These are phyloP conservation scores for Loxodonta africana DNA, from an alignment of 2,113 vertebrate genomes.

Conservation along the genomic window DNA sequence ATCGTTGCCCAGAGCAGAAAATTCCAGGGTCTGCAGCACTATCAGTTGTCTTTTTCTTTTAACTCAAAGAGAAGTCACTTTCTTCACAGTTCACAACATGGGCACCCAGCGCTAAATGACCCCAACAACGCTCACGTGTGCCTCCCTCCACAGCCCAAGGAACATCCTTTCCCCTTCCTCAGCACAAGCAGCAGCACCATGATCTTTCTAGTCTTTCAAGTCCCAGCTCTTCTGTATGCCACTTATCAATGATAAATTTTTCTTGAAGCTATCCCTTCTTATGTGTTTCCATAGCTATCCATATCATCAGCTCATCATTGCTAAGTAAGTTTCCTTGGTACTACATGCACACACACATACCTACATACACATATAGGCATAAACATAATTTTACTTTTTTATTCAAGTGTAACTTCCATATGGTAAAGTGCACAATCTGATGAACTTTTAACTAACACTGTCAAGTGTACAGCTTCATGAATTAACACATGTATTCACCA, in stretches of 20 bases:
- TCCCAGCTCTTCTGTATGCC: background rate
- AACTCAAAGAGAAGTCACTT: background rate
- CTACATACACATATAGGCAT: background rate
- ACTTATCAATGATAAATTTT: background rate
- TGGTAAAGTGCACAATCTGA: background rate
- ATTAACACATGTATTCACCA: background rate
- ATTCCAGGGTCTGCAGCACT: background rate
- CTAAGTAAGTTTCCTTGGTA: background rate
- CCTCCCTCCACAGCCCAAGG: background rate
- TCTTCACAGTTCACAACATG: background rate
- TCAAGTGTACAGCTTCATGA: background rate
- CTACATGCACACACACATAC: background rate
- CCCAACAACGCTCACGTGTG: fast-evolving
- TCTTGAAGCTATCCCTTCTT: background rate
- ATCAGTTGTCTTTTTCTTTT: background rate
- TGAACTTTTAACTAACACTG: background rate
- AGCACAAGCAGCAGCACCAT: background rate
- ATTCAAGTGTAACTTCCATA: background rate
- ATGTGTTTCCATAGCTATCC: background rate
- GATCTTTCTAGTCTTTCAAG: background rate
- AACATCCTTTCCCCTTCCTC: background rate
- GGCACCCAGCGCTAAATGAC: background rate
- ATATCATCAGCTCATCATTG: background rate
- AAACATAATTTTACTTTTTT: background rate
- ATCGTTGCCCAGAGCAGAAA: background rate